Base-by-base conservation (phyloP, 2,888 invertebrate genomes). In the Sericinus montela region DNA sequence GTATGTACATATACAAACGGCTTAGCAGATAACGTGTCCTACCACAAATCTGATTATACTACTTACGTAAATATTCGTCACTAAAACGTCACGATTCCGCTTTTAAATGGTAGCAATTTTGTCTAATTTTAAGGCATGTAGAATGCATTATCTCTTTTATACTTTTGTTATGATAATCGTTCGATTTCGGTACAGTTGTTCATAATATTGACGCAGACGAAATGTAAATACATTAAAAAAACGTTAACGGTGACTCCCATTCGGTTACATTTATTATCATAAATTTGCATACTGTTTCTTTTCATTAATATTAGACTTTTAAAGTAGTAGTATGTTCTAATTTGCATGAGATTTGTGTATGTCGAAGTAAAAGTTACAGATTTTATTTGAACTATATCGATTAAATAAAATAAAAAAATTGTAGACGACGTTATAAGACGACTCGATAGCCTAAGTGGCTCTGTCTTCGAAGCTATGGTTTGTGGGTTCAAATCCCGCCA, bases 211-310 rank as follows among this genome's bases (percentile, higher is more conserved):
- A 9, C 30, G 14, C 11, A 43, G 41, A 36, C 36, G 29, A 38
- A 34, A 37, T 35, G 14, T 6, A 42, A 34, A 13, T 35, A 36
- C 11, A 30, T 42, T 34, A 29, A 40, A 47, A 40, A 37, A 48
- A 19, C 41, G 41, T 36, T 42, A 30, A 41, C 13, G 1, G 42
- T 29, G 47, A 32, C 32, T 43, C 15, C 15, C 7, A 34, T 34
- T 15, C 5, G 16, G 32, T 44, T 38, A 15, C 10, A 13, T 44
- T 15, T 5, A 38, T 43, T 44, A 49, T 38, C 44, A 39, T 49
- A 25, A 16, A 42, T 48, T 48, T 42, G 29, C 41, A 48, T 48
- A 23, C 5, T 13, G 4, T 36, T 36, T 47, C 19, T 47, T 19
- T 5, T 19, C 19, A 23, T 38, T 15, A 25, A 34, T n/a, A 45